Percentiles rank a stretch among this genome's conserved stretches.
These are phyloP conservation scores for Homarus gammarus DNA, from an alignment of 2,888 invertebrate species.

Conservation along the genomic window DNA sequence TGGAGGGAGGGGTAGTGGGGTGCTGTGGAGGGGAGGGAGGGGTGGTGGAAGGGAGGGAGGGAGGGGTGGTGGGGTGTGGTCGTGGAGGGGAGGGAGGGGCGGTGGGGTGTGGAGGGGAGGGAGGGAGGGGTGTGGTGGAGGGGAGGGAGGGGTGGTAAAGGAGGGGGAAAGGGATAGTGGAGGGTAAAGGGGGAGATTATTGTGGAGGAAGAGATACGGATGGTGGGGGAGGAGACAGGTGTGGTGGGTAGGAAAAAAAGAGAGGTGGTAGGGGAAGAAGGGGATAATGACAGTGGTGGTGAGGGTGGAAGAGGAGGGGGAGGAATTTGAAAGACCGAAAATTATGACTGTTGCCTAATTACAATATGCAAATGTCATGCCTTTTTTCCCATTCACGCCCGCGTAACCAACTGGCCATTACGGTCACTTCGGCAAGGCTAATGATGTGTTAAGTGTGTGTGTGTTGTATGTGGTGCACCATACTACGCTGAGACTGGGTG, in stretches of 20 bases:
- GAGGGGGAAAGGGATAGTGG: neutral
- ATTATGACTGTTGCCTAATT: constrained; percentile 24
- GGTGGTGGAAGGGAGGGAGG: too few relatives aligned
- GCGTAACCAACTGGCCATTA: neutral
- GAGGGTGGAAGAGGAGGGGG: neutral
- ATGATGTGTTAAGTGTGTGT: constrained; percentile 29
- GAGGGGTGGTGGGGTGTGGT: too few relatives aligned
- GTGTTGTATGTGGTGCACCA: neutral
- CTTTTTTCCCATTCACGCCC: neutral
- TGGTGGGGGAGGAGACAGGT: neutral
- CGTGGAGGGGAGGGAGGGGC: neutral
- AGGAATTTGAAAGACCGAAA: constrained; percentile 13
- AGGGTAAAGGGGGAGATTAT: neutral
- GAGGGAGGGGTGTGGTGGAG: too few relatives aligned
- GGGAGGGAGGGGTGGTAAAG: too few relatives aligned
- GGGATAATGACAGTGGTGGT: too few relatives aligned
- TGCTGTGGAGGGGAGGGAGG: too few relatives aligned
- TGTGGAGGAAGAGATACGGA: neutral
- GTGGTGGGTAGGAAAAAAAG: neutral
- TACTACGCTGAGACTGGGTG: too few relatives aligned
- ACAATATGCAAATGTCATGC: constrained; percentile 39
- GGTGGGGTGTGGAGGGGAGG: too few relatives aligned
- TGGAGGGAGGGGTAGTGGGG: too few relatives aligned
- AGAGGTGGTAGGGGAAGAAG: too few relatives aligned
- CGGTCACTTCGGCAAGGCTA: constrained; percentile 25